Conservation (phyloP, 1,140 invertebrate genomes). For the Sarcophaga peregrina region DNA sequence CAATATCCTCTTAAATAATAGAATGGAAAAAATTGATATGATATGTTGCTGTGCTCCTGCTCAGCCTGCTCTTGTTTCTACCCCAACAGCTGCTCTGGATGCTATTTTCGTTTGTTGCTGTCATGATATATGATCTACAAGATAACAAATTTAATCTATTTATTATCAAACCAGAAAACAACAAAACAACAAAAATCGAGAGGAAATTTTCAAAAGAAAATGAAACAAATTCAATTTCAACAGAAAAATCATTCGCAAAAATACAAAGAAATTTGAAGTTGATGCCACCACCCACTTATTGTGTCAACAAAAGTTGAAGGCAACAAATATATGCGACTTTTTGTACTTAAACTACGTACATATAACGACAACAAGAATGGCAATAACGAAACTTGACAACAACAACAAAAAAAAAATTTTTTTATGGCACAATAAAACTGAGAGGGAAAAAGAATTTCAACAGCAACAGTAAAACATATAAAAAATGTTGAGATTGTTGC, state of each 20-base stretch:
- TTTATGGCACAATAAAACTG: not conserved
- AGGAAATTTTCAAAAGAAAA: not conserved
- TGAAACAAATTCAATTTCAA: not conserved
- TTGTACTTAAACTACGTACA: not conserved
- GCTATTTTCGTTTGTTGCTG: not conserved
- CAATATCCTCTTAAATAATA: not conserved
- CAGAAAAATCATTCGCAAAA: not conserved
- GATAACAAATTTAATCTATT: constrained; percentile 20
- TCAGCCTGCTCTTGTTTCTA: too few relatives aligned
- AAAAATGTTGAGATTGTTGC: too few relatives aligned
- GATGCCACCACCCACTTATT: not conserved
- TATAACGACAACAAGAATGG: too few relatives aligned
- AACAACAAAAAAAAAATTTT: not conserved
- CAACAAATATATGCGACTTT: constrained; percentile 12
- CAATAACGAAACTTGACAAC: not conserved
- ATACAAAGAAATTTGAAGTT: not conserved
- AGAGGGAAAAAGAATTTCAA: too few relatives aligned
- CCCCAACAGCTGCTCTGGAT: too few relatives aligned
- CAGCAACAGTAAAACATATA: too few relatives aligned
- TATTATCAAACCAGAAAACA: not conserved
- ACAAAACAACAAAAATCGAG: not conserved
- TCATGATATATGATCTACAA: constrained; percentile 6
- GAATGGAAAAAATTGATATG: not conserved
- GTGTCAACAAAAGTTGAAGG: not conserved
- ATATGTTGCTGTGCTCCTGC: not conserved